Base-by-base conservation (phyloP, 2,888 invertebrate genomes). In the Cerastis leucographa region DNA sequence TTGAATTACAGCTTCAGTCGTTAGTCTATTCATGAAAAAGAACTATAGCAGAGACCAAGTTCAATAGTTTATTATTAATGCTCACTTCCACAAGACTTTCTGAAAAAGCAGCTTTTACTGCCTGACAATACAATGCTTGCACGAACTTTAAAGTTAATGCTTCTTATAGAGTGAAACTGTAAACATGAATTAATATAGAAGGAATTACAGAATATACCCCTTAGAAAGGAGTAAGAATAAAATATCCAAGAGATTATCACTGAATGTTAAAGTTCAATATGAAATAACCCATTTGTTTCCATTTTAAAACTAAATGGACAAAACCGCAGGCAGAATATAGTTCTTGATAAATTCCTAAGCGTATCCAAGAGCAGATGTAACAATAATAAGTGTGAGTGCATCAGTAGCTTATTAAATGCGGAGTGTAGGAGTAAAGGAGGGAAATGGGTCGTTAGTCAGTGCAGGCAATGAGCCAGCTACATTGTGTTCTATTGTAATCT, bases 391-490 rank as follows among this genome's bases (percentile, higher is more conserved):
- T 51, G 29, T 71, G 73, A 73, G 54, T 84, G 77, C 81, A 84
- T 80, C 83, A 76, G 67, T 67, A 64, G 54, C 81, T 76, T 68
- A 84, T 80, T 73, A 71, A 74, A 84, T 61, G 67, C 44, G n/a
- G 71, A 65, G 81, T 71, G 83, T 83, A 84, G 83, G 83, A 76
- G 76, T 54, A 44, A 72, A 80, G 42, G 44, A 56, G 81, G 84
- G 84, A 84, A 84, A 78, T 85, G 75, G 84, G 85, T 84, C 81
- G 61, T 84, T 85, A 85, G 49, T 64, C 49, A 67, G 44, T 54
- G 85, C 72, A 81, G 85, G 85, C 84, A 81, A 75, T 69, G 74
- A 84, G 84, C 81, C 82, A 84, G 81, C 72, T 42, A 66, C 71
- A 22, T 46, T 65, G 46, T 69, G 61, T 71, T 35, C 59, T 75